Conservation (phyloP, 2,113 vertebrate species). For the Laticauda laticaudata region DNA sequence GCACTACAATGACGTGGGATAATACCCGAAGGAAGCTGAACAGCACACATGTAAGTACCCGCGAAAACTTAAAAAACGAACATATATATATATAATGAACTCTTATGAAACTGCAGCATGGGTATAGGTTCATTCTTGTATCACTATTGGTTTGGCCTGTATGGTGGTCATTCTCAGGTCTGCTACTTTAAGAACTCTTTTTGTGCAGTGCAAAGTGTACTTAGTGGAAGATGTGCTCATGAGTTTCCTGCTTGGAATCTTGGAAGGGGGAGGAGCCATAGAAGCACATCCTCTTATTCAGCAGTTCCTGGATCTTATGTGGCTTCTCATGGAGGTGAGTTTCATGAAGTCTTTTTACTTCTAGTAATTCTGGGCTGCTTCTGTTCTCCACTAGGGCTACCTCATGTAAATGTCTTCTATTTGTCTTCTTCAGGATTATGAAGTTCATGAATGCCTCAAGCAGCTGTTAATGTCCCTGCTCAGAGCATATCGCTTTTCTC, state of each 20-base stretch:
- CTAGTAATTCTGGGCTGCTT: neutral
- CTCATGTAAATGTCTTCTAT: neutral
- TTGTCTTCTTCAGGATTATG: slow-evolving; percentile 81
- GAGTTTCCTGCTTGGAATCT: slow-evolving; percentile 88
- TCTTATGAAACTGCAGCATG: neutral
- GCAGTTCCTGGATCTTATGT: slow-evolving; percentile 91
- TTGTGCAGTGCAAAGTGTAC: slow-evolving; percentile 89
- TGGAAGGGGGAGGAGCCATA: slow-evolving; percentile 82
- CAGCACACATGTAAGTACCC: no score
- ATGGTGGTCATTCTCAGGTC: neutral
- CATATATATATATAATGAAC: neutral
- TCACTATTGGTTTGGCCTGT: neutral
- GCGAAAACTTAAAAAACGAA: no score
- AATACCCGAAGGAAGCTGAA: no score
- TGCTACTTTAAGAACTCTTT: slow-evolving; percentile 27
- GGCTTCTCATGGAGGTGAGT: slow-evolving; percentile 97
- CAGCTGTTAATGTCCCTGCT: slow-evolving; percentile 97
- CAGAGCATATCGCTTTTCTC: slow-evolving; percentile 94
- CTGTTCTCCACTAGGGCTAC: neutral
- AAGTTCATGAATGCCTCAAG: slow-evolving; percentile 94
- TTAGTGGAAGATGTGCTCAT: slow-evolving; percentile 95
- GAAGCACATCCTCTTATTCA: slow-evolving; percentile 87
- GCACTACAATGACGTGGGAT: no score
- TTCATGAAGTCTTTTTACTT: neutral
- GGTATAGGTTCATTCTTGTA: neutral